Base-by-base conservation (phyloP, 2,888 invertebrate genomes). In the Clunio marinus region DNA sequence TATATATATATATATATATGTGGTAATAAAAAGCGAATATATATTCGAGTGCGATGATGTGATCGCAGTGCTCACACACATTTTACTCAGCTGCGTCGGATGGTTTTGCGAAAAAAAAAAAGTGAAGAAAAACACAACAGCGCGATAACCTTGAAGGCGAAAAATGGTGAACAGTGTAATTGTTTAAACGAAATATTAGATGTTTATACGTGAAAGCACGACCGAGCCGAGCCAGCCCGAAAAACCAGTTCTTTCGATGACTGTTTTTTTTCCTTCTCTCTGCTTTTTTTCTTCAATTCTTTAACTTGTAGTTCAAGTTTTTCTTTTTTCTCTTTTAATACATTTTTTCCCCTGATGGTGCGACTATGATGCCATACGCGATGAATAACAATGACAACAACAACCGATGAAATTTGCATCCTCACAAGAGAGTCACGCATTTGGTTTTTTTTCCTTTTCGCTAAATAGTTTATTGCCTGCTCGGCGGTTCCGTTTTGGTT, bases 141-240 rank as follows among this genome's bases (percentile, higher is more conserved):
- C 17, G 22, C 51, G 51, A 24, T 55, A 55, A 55, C 51, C 51
- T 55, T 55, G 51, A 55, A 55, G 51, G 17, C 51, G 41, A 41
- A 15, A n/a, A 55, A 55, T 55, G 51, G 51, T 55, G 51, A 55
- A 55, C 20, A 55, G 41, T n/a, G 15, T 41, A 22, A 55, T 55
- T 55, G 51, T 55, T 55, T 55, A 55, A 55, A 55, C 51, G 51
- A 51, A 51, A 20, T 51, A 51, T 51, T 51, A 51, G 51, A 51
- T 51, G 51, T 51, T 51, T 51, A 51, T 51, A 17, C 51, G 51
- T 20, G 51, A 51, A 51, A 51, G 51, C 51, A 51, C 51, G 22
- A 51, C 22, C 51, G 51, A 8, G 20, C 17, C 7, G 13, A 8
- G 20, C 17, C 7, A 45, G 15, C 17, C 51, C 5, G 51, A 4